Evolutionary conservation across 2,888 invertebrate genomes (phyloP), one percentile per base, ranked within the genome.

Genomic region (Flexamia atlantica): DNA sequence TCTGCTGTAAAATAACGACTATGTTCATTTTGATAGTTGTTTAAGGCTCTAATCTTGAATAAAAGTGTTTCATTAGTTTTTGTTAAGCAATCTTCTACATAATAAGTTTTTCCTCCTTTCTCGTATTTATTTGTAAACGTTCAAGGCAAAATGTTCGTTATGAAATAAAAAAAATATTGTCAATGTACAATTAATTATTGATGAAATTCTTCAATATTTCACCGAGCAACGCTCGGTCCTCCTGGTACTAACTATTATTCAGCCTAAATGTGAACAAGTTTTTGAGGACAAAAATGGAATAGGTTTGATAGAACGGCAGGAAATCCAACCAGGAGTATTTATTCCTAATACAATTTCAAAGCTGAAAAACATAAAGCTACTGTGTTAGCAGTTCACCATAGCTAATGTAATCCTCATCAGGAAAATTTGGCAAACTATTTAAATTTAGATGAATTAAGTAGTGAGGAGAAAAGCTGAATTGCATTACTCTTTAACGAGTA

Each of bases 221-320:
- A n/a, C n/a, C n/a, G n/a, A n/a, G n/a, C n/a, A n/a, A n/a, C n/a
- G n/a, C n/a, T n/a, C n/a, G n/a, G n/a, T n/a, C n/a, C n/a, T n/a
- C n/a, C n/a, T n/a, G n/a, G n/a, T n/a, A n/a, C 28, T 20, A 20
- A n/a, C 30, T 17, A 30, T 1, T 10, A 60, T 60, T 60, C 12
- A 23, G 1, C 60, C 60, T 28, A 60, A 60, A 23, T 28, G 12
- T n/a, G 60, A 60, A 60, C 60, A 60, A 28, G 60, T 60, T 14
- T 23, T 60, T 9, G 23, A 23, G 17, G 17, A 60, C 28, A 60
- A 14, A 23, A 60, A 23, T 23, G 60, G 60, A 23, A 9, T 23
- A 28, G 60, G 60, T 10, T 60, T 60, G 23, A 60, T 60, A 23
- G 60, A 60, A 60, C 23, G 23, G 17, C 10, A 28, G 23, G 60